Percentiles rank a stretch among this genome's conserved stretches.
Evolutionary conservation across 2,888 invertebrate species (phyloP).

Genomic region (Buathra laborator): DNA sequence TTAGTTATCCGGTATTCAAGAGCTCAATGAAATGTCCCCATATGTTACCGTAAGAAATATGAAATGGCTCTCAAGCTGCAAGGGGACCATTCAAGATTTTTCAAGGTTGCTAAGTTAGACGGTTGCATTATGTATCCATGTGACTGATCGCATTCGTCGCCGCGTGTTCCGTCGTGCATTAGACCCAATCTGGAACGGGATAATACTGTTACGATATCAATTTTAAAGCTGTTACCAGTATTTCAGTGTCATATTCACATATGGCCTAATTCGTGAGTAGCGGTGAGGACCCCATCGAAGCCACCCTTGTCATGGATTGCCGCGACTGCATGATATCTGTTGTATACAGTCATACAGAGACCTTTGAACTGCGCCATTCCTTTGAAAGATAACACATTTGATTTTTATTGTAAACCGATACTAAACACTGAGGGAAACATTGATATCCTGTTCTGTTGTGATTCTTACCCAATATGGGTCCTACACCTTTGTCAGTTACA

Average conservation of each 20-base stretch:
- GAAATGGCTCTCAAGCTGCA: slow-evolving; percentile 27
- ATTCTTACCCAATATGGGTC: no score
- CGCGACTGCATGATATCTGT: neutral
- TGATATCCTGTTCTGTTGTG: no score
- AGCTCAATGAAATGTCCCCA: neutral
- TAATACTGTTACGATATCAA: neutral
- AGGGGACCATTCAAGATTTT: slow-evolving; percentile 35
- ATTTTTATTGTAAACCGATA: no score
- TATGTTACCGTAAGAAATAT: neutral
- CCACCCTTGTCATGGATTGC: slow-evolving; percentile 31
- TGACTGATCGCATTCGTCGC: neutral
- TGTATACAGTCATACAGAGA: no score
- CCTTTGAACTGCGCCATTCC: no score
- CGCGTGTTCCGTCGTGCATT: slow-evolving; percentile 20
- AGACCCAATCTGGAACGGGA: slow-evolving; percentile 42
- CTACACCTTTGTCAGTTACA: no score
- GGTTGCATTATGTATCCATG: slow-evolving; percentile 48
- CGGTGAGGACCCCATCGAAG: slow-evolving; percentile 45
- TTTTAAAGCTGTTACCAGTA: neutral
- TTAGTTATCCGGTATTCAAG: no score
- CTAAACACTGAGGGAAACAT: no score
- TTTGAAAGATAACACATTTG: no score
- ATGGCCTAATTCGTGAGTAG: slow-evolving; percentile 62
- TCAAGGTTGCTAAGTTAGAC: neutral
- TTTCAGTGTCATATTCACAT: slow-evolving; percentile 39